These are phyloP conservation scores for Stenchaetothrips biformis DNA, from an alignment of 2,888 invertebrate genomes.

Conservation along the genomic window DNA sequence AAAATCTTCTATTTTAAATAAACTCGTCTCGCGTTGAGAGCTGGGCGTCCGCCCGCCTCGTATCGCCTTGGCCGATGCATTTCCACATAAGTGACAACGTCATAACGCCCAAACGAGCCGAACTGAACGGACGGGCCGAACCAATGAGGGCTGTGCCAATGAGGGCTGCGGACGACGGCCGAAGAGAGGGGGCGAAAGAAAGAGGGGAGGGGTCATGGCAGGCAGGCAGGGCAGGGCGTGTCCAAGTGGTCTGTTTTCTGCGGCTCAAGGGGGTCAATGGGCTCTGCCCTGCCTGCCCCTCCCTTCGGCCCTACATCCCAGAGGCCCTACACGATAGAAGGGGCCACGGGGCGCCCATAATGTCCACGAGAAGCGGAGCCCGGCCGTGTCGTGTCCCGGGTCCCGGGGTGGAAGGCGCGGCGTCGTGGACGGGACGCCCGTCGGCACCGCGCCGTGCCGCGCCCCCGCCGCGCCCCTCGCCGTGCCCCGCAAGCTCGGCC, in stretches of 20 bases:
- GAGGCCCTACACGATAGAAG: neutral
- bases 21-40: no score
- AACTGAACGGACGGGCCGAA: no score
- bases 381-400: neutral
- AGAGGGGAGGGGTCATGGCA: no score
- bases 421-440: neutral
- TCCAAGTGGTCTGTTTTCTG: neutral
- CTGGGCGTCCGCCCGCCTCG: no score
- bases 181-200: no score
- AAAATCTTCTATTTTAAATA: no score
- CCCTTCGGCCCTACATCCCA: neutral
- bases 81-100: neutral
- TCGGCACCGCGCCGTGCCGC: neutral
- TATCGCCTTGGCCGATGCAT: neutral
- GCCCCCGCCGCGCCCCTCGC: neutral
- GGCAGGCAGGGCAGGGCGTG: no score
- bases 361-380: neutral
- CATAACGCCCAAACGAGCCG: neutral
- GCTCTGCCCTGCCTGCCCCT: neutral
- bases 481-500: no score
- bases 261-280: conserved; percentile 14
- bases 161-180: no score
- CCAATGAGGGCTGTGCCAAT: no score
- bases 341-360: neutral
- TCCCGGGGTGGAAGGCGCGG: neutral